Evolutionary conservation across 2,113 vertebrate genomes (phyloP), one percentile per base, ranked within the genome.

Genomic region (Kryptolebias marmoratus): DNA sequence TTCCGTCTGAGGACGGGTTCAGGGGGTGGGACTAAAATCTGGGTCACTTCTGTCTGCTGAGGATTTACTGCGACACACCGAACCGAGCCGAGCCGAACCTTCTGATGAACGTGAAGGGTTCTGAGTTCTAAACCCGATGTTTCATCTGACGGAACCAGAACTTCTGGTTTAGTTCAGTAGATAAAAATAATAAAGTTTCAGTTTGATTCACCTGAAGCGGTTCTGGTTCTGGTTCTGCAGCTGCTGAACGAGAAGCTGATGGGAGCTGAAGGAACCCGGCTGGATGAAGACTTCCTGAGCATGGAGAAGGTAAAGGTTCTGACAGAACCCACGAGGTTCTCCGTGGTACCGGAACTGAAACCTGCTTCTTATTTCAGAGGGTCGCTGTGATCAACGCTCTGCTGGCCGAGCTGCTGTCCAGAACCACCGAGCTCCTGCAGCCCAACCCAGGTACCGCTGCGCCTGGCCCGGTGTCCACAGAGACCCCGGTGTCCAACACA

Each of bases 211-310:
- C 22, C 36, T 36, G 36, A 36, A 36, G 36, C 3, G 36, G 32
- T 36, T 36, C 32, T 36, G 32, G 39, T 42, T 42, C 39, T 42
- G 39, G 39, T 42, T 42, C 44, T 48, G 11, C 93, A 98, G 97
- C 89, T 96, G 28, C 91, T 98, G 68, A 97, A 95, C 76, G 97
- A 98, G 90, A 96, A 96, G 87, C 94, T 98, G 81, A 95, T 94
- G 75, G 96, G 96, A 71, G 95, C 91, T 4, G 96, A 98, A 92
- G 96, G 96, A 85, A 98, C 97, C 8, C 97, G 96, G 78, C 86
- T 96, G 75, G 96, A 98, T 68, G 94, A 95, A 1, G 96, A 97
- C 55, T 98, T 98, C 87, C 92, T 94, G 78, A 94, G 94, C 76
- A 96, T 97, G 96, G 95, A 96, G 89, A 94, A 92, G 94, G 96